Evolutionary conservation across 53 echinoderm and acorn worm genomes (phyloP).

Genomic region (Zoroaster sp.): DNA sequence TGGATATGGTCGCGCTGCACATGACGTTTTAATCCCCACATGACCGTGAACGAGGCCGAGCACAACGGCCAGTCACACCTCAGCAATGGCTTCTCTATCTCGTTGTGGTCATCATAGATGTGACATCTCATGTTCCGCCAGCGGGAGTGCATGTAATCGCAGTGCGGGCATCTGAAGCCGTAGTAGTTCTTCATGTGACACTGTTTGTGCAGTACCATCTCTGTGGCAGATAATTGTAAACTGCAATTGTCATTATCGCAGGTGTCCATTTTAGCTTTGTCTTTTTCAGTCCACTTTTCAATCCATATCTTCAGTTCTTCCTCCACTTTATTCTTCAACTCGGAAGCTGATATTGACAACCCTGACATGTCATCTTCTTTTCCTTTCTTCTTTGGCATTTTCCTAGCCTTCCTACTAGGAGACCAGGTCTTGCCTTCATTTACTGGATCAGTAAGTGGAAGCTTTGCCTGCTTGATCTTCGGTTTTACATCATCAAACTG

Average conservation of each 20-base stretch:
- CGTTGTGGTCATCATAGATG: conserved; percentile 63
- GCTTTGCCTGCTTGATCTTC: not conserved
- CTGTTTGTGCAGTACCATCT: conserved; percentile 68
- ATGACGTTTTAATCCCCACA: conserved; percentile 72
- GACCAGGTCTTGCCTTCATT: not conserved
- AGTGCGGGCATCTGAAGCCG: conserved; percentile 83
- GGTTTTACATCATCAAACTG: not conserved
- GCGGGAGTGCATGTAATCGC: conserved; percentile 72
- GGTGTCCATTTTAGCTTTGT: conserved; percentile 28
- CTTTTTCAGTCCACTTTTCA: conserved; percentile 47
- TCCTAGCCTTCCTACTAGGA: not conserved
- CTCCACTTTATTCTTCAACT: conserved; percentile 47
- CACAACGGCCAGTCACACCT: conserved; percentile 67
- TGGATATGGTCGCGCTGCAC: conserved; percentile 69
- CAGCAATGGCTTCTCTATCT: conserved; percentile 54
- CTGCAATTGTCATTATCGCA: conserved; percentile 63
- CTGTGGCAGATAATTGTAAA: conserved; percentile 48
- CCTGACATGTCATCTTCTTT: conserved; percentile 7
- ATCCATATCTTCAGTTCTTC: conserved; percentile 70
- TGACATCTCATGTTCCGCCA: conserved; percentile 96
- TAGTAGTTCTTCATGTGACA: conserved; percentile 81
- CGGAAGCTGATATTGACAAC: conserved; percentile 1
- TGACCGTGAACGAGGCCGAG: conserved; percentile 41
- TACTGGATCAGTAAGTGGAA: not conserved
- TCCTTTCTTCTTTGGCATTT: not conserved